phyloP scores from a whole-genome alignment of 2,113 vertebrate species.

The Addax nasomaculatus region DNA sequence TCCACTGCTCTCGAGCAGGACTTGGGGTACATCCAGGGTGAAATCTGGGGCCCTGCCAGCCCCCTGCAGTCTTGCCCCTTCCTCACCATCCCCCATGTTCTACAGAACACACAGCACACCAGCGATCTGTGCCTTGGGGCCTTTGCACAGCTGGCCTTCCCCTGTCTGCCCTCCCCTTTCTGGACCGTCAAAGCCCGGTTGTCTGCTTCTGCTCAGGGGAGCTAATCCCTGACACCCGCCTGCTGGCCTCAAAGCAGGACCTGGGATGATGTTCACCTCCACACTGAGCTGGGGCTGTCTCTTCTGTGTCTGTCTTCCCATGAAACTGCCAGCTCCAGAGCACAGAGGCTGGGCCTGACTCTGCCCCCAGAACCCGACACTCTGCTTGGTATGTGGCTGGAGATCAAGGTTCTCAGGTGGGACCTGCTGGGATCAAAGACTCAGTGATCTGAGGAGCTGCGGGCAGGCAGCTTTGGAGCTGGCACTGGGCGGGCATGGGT shows the following conservation, averaged over 20 bases:
- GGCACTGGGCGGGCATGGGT: background rate
- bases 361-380: background rate
- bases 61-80: background rate
- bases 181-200: background rate
- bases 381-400: background rate
- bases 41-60: background rate
- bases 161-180: too few species aligned
- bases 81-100: accelerated
- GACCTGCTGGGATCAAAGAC: background rate
- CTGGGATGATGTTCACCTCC: background rate
- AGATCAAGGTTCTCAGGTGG: background rate
- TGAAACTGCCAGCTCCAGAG: background rate
- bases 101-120: background rate
- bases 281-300: background rate
- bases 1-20: background rate
- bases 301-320: background rate
- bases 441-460: background rate
- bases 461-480: accelerated
- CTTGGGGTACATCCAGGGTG: background rate
- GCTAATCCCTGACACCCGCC: background rate
- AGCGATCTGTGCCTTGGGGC: background rate
- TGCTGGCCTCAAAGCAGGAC: background rate
- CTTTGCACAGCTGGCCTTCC: background rate
- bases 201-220: accelerated
- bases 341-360: background rate